These are phyloP conservation scores for Enoplosus armatus DNA, from an alignment of 2,797 vertebrate genomes.

Conservation along the genomic window DNA sequence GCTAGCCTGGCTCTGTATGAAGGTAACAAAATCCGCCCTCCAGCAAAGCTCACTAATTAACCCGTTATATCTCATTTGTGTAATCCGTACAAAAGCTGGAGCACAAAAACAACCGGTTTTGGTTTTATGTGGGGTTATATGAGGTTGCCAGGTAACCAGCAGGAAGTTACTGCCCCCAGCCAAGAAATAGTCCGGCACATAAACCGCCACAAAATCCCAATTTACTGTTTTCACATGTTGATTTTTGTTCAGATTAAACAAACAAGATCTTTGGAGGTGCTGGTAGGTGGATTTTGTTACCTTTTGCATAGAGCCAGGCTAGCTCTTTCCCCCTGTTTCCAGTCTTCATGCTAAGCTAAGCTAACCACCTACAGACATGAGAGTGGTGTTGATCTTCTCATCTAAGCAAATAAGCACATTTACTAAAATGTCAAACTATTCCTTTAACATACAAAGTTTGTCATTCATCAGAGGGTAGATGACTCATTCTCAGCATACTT, in stretches of 20 bases:
- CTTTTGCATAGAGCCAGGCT: not conserved
- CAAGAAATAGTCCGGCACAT: not conserved
- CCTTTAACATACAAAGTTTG: not conserved
- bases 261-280: not conserved
- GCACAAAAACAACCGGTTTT: not conserved
- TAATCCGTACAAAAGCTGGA: not conserved
- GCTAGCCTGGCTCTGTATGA: not conserved
- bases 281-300: not conserved
- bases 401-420: not conserved
- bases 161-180: not conserved
- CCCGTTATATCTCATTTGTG: not conserved
- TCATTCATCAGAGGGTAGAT: not conserved
- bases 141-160: not conserved
- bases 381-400: not conserved
- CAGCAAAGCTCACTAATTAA: not conserved
- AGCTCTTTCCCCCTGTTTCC: not conserved
- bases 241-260: not conserved
- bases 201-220: not conserved
- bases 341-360: slow-evolving; percentile 2
- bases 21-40: not conserved
- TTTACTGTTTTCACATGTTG: no score
- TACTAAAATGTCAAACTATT: slow-evolving; percentile 3
- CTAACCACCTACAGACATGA: not conserved
- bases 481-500: slow-evolving; percentile 3
- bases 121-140: not conserved